Conservation (phyloP, 2,888 invertebrate genomes). For the Mactromeris polynyma region DNA sequence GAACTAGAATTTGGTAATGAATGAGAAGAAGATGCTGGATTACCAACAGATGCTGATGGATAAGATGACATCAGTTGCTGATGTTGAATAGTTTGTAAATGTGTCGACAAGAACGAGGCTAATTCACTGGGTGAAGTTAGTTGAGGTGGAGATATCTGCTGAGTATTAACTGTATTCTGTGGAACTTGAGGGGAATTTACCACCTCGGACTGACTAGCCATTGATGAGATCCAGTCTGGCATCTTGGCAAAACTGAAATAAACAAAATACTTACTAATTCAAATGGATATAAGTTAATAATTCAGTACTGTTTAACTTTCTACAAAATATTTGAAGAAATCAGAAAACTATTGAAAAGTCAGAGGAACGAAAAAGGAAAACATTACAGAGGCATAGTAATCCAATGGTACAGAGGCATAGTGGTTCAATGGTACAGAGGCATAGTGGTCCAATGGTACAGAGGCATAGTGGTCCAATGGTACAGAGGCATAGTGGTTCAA, state of each 20-base stretch:
- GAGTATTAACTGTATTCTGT: conserved; percentile 16
- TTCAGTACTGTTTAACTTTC: background rate
- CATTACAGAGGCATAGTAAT: too few relatives aligned
- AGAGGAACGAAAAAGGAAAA: too few relatives aligned
- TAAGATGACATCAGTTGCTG: conserved; percentile 36
- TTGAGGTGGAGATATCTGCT: conserved; percentile 25
- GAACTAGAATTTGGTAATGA: conserved; percentile 17
- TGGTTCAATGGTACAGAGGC: too few relatives aligned
- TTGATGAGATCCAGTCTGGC: conserved; percentile 61
- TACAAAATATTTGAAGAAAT: background rate
- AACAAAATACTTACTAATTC: background rate
- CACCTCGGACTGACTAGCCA: conserved; percentile 34
- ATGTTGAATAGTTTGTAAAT: conserved; percentile 53
- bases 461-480: too few relatives aligned
- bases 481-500: too few relatives aligned
- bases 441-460: too few relatives aligned
- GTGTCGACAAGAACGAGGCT: conserved; percentile 51
- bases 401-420: too few relatives aligned
- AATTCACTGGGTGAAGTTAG: conserved; percentile 51
- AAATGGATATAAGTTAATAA: background rate
- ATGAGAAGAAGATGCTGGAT: conserved; percentile 25
- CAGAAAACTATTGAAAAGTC: too few relatives aligned
- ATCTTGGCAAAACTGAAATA: conserved; percentile 65
- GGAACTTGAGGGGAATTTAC: background rate
- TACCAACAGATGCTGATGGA: conserved; percentile 15